Evolutionary conservation across 2,113 vertebrate species (phyloP), one percentile per base, ranked within the genome.

Genomic region (Cynocephalus volans): DNA sequence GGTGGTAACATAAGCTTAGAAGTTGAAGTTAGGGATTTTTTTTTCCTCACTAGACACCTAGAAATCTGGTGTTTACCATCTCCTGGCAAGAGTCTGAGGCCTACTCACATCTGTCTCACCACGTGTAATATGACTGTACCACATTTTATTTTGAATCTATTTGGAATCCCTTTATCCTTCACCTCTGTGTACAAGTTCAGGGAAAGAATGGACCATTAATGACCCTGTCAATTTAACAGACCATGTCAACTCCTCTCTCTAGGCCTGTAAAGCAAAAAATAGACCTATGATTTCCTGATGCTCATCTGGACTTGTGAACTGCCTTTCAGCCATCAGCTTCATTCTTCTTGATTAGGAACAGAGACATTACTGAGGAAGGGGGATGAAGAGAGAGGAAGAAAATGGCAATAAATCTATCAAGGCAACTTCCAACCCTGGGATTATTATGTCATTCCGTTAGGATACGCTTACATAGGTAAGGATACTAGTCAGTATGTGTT

Each of bases 301-400:
- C 33, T 33, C 26, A 60, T 79, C 31, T 97, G 85, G 62, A 95
- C 87, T 87, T 93, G 58, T 45, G 82, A 52, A 82, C 45, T 69
- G 62, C 67, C 69, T 62, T 88, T 83, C 80, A 95, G 15, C 41
- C 60, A 13, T 79, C 26, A 87, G 82, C 24, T 96, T 70, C 33
- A 87, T 86, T 85, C 60, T 82, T 90, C 80, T 18, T 73, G 28
- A 88, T 90, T 88, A 88, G 76, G 85, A 88, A 83, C 90, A 95
- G 81, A 92, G 58, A 67, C 28, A 45, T 52, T 58, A 41, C 7
- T 65, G 26, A 64, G 28, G 8, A 69, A 84, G 24, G 33, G 7
- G 2, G 17, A 31, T 31, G 18, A 36, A 28, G 60, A 95, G 28
- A 90, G 23, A 70, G 54, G 64, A 92, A 94, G 72, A 36, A 92